Conservation (phyloP, 2,113 vertebrate genomes). For the Stictonetta naevosa region DNA sequence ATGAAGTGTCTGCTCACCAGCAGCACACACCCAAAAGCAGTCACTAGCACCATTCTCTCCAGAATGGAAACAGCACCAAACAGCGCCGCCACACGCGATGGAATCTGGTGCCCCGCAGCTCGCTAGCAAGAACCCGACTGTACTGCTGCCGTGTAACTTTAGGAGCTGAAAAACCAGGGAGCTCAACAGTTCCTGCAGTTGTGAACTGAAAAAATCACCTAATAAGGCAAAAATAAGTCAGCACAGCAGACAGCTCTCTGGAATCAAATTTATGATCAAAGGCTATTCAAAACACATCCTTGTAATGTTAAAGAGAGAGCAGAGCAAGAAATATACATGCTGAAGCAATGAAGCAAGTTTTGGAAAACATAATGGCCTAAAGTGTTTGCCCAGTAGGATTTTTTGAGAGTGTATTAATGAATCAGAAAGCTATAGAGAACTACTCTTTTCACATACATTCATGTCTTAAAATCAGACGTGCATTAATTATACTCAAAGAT, state of each 20-base stretch:
- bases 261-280: slow-evolving; percentile 71
- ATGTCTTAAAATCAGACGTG: neutral
- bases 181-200: slow-evolving; percentile 46
- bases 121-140: neutral
- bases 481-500: neutral
- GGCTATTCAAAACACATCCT: slow-evolving; percentile 63
- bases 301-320: neutral
- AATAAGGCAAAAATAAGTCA: slow-evolving; percentile 73
- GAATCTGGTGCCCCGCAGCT: neutral
- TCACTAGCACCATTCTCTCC: neutral
- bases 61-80: neutral
- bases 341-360: neutral
- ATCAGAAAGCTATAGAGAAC: neutral
- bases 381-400: neutral
- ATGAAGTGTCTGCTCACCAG: neutral
- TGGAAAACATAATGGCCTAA: neutral
- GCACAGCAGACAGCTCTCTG: slow-evolving; percentile 60
- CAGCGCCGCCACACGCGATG: neutral
- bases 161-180: slow-evolving; percentile 44
- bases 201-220: slow-evolving; percentile 64
- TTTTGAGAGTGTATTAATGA: neutral
- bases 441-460: neutral
- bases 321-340: neutral
- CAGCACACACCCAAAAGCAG: neutral
- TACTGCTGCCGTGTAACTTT: neutral